phyloP scores from a whole-genome alignment of 2,888 invertebrate species.

The Lymantria monacha region DNA sequence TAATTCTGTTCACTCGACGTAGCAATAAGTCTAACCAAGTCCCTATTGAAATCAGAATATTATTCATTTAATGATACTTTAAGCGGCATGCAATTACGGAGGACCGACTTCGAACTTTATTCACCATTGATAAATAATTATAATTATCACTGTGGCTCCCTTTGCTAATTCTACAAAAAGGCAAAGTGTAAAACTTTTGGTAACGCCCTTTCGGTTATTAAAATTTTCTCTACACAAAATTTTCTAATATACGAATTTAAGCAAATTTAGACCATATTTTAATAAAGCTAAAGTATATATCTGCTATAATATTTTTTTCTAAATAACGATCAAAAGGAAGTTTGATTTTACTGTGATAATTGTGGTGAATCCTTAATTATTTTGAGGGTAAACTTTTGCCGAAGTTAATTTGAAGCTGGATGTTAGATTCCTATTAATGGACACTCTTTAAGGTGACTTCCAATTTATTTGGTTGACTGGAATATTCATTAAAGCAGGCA shows the following conservation, averaged over 20 bases:
- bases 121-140: slow-evolving; percentile 80
- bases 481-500: slow-evolving; percentile 70
- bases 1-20: slow-evolving; percentile 51
- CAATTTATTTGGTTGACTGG: slow-evolving; percentile 75
- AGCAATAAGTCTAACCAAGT: slow-evolving; percentile 43
- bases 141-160: slow-evolving; percentile 73
- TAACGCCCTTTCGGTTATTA: slow-evolving; percentile 69
- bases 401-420: slow-evolving; percentile 77
- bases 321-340: slow-evolving; percentile 76
- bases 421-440: slow-evolving; percentile 78
- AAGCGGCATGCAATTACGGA: slow-evolving; percentile 68
- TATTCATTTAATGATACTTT: slow-evolving; percentile 75
- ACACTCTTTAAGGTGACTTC: slow-evolving; percentile 77
- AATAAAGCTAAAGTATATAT: slow-evolving; percentile 46
- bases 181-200: slow-evolving; percentile 70
- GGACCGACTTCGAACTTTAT: slow-evolving; percentile 62
- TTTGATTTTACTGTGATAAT: slow-evolving; percentile 81
- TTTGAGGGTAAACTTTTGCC: slow-evolving; percentile 80
- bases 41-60: slow-evolving; percentile 61
- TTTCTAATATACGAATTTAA: slow-evolving; percentile 40
- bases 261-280: slow-evolving; percentile 48
- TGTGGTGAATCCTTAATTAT: slow-evolving; percentile 82
- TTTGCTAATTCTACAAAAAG: slow-evolving; percentile 75
- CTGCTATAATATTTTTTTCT: slow-evolving; percentile 38
- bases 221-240: slow-evolving; percentile 65